Base-by-base conservation (phyloP, 2,797 vertebrate species). In the Pelochelys cantorii region DNA sequence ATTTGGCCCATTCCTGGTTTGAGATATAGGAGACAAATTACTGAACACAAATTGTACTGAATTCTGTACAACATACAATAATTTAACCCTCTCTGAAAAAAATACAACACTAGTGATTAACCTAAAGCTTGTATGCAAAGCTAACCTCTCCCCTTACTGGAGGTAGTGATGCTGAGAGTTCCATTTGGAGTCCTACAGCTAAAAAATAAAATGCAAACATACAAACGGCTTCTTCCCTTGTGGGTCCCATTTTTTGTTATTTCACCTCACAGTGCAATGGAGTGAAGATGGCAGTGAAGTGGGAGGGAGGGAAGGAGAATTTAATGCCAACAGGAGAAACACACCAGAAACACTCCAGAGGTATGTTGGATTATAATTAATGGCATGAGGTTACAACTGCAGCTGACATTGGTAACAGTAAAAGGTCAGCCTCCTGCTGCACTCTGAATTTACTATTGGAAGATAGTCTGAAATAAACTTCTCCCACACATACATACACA, bases 371-470 rank as follows among this genome's bases (percentile, higher is more conserved):
- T 89, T 94, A 56, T 94, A 97, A 97, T 92, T 97, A 97, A 96
- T 93, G 94, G 83, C 52, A 82, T 81, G 89, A 97, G 95, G 94
- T 97, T 96, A 96, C 90, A 96, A 93, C 89, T 96, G 87, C 92
- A 96, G 89, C 87, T 95, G 94, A 97, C 91, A 89, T n/a, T 17
- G 4, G 81, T 94, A 96, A 91, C 80, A 96, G 88, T 85, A 90
- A 93, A 96, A 97, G 79, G 86, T 95, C 90, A 96, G 80, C 29
- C 87, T 94, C 85, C 89, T 92, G 71, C 93, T 91, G 54, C 90
- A 93, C 87, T 95, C 86, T 93, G 68, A n/a, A 31, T 93, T 96
- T 97, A 95, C 85, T 92, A 94, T 94, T 94, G 81, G 78, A 94
- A 96, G 56, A 84, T 82, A 87, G 12, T 90, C 90, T 90, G 77